Evolutionary conservation across 2,797 vertebrate genomes (phyloP).

Genomic region (Pangasius sanitwongsei): DNA sequence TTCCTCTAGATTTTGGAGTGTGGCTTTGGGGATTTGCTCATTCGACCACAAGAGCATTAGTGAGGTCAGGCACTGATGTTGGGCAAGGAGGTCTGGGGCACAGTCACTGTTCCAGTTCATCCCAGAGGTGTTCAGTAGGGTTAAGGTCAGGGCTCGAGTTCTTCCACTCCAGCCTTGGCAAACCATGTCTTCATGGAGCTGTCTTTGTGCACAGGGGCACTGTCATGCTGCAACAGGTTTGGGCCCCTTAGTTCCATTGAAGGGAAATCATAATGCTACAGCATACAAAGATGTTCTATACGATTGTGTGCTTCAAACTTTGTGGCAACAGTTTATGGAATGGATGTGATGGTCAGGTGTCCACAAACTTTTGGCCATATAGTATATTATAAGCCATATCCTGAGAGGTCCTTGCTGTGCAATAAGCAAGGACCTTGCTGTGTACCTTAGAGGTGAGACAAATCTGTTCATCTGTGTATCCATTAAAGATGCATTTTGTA

Average conservation of each 20-base stretch:
- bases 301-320: not conserved
- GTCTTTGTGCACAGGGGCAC: not conserved
- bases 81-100: not conserved
- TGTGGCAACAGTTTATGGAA: not conserved
- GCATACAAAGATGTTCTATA: not conserved
- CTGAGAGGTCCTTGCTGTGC: not conserved
- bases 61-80: not conserved
- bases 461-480: not conserved
- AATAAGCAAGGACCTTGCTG: not conserved
- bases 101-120: not conserved
- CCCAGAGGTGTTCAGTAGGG: not conserved
- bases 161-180: not conserved
- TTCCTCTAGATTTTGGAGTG: not conserved
- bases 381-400: not conserved
- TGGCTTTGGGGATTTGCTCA: not conserved
- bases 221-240: not conserved
- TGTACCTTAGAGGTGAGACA: not conserved
- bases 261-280: not conserved
- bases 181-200: not conserved
- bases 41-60: not conserved
- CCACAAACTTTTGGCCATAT: not conserved
- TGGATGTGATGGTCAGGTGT: not conserved
- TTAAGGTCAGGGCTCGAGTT: not conserved
- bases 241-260: not conserved
- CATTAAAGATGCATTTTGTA: not conserved